These are phyloP conservation scores for Galerucella pusilla DNA, from an alignment of 2,888 invertebrate genomes.

Conservation along the genomic window DNA sequence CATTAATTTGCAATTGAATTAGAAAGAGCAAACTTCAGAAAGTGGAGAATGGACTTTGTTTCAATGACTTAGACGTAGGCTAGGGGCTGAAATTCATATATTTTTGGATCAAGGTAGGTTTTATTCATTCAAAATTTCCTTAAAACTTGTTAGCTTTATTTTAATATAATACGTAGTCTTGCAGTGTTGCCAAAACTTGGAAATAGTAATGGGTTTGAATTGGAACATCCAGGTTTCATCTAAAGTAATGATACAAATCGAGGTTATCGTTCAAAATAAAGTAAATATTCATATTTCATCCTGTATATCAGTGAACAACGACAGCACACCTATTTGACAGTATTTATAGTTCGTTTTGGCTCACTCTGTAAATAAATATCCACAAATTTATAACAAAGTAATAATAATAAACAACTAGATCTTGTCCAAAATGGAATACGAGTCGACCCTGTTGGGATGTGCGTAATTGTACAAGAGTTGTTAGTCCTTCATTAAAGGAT, in stretches of 20 bases:
- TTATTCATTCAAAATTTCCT: too few species aligned
- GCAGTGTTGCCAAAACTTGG: too few species aligned
- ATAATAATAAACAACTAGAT: background rate
- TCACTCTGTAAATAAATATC: background rate
- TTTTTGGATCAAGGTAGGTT: background rate
- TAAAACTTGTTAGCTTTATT: too few species aligned
- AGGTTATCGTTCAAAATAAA: too few species aligned
- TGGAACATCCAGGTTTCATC: too few species aligned
- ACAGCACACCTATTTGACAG: too few species aligned
- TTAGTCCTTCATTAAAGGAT: background rate
- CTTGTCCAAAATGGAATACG: background rate
- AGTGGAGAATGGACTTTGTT: background rate
- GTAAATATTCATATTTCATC: too few species aligned
- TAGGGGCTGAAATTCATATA: background rate
- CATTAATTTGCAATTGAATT: conserved; percentile 36
- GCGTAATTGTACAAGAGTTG: background rate
- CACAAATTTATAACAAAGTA: too few species aligned
- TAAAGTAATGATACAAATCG: too few species aligned
- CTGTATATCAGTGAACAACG: too few species aligned
- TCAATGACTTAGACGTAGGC: background rate
- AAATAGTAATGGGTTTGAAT: too few species aligned
- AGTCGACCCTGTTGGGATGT: background rate
- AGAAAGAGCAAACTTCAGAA: conserved; percentile 21
- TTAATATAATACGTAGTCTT: too few species aligned
- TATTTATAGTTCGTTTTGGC: background rate